Percentiles rank a stretch among this genome's conserved stretches.
Evolutionary conservation across 2,797 vertebrate species (phyloP).

Genomic region (Bufotes viridis): DNA sequence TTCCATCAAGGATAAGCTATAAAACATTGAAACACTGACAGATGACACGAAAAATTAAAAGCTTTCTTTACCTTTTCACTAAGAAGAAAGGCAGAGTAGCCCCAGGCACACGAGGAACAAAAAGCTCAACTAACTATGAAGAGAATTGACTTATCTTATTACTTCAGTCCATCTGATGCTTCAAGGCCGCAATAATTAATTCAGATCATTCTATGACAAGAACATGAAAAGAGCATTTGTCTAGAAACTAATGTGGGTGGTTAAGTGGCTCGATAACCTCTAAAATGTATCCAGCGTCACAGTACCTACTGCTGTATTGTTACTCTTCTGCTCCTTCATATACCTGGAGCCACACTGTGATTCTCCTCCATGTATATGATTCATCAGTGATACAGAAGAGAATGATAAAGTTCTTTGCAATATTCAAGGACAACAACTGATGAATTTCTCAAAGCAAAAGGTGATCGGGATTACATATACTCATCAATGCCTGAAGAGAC

Average conservation of each 20-base stretch:
- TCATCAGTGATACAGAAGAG: neutral
- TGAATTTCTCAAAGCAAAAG: neutral
- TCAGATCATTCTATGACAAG: neutral
- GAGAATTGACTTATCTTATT: neutral
- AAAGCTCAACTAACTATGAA: neutral
- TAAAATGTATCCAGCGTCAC: neutral
- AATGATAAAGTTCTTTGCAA: neutral
- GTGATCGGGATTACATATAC: neutral
- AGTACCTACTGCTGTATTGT: neutral
- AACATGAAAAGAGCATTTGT: conserved; percentile 32
- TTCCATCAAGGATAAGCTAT: neutral
- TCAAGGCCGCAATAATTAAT: neutral
- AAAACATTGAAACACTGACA: neutral
- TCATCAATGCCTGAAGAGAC: no score
- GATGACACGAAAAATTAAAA: neutral
- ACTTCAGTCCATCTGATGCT: neutral
- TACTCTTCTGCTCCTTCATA: neutral
- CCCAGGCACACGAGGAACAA: neutral
- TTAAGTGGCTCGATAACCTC: neutral
- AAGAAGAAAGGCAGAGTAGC: neutral
- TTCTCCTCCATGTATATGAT: neutral
- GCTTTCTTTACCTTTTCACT: neutral
- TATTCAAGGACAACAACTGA: neutral
- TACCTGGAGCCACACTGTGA: neutral
- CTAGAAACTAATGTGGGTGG: neutral